phyloP scores from a whole-genome alignment of 1,140 invertebrate species.

The Ephestia elutella region DNA sequence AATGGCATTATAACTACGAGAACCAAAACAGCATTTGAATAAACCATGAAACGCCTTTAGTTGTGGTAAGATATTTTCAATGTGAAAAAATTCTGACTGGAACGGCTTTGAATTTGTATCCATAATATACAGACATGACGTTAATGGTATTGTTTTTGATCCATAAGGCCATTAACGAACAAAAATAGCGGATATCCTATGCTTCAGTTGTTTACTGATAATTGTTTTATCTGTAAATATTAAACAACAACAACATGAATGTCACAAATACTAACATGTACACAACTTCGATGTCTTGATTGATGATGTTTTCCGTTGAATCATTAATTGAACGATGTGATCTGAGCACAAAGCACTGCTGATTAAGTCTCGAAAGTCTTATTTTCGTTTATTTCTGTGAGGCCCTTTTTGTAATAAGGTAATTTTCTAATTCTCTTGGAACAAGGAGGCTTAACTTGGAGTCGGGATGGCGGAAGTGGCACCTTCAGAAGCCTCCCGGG shows the following conservation, averaged over 20 bases:
- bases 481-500: neutral
- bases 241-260: too few species aligned
- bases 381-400: constrained; percentile 1
- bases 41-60: neutral
- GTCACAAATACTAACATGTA: too few species aligned
- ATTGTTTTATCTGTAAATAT: too few species aligned
- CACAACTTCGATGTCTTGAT: too few species aligned
- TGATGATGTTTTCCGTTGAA: too few species aligned
- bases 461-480: neutral
- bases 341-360: neutral
- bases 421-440: constrained; percentile 29
- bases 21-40: neutral
- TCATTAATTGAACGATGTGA: neutral
- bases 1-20: neutral
- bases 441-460: constrained; percentile 17
- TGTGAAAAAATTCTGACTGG: neutral
- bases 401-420: constrained; percentile 23
- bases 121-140: neutral
- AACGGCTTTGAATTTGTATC: neutral
- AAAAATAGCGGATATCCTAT: too few species aligned
- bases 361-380: too few species aligned
- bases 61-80: neutral
- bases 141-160: neutral
- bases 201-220: too few species aligned
- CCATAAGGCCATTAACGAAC: too few species aligned